phyloP scores from a whole-genome alignment of 2,797 vertebrate genomes.

The Gallinago solitaria region DNA sequence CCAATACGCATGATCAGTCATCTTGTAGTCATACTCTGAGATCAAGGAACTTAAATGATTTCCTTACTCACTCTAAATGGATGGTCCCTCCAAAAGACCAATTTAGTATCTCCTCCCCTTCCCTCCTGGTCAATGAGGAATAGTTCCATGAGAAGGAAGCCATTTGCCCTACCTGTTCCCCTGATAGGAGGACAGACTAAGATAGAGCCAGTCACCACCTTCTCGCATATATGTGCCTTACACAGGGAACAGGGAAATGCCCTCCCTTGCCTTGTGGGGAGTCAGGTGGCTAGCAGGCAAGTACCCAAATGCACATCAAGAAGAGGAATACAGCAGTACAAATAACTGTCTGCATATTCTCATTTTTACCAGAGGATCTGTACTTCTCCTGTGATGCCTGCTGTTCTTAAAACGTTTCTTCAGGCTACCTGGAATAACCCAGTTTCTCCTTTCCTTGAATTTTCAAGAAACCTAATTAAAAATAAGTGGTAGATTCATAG shows the following conservation, averaged over 20 bases:
- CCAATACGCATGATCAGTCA: not conserved
- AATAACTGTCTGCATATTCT: not conserved
- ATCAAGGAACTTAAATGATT: not conserved
- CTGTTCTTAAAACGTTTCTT: not conserved
- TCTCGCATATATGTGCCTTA: not conserved
- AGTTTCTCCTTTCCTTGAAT: not conserved
- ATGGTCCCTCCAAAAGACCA: not conserved
- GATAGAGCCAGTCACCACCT: not conserved
- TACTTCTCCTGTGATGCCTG: not conserved
- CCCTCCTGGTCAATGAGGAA: not conserved
- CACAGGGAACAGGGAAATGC: accelerated
- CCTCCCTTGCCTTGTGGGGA: not conserved
- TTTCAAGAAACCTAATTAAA: not conserved
- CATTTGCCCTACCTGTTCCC: not conserved
- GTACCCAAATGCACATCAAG: not conserved
- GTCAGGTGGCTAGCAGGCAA: not conserved
- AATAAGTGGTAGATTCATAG: not conserved
- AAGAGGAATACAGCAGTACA: not conserved
- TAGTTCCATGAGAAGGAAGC: not conserved
- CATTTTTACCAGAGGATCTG: not conserved
- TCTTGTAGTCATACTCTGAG: not conserved
- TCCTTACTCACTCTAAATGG: not conserved
- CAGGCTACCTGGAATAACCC: not conserved
- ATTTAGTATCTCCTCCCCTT: not conserved
- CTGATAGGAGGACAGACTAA: not conserved